Evolutionary conservation across 2,888 invertebrate genomes (phyloP).

Genomic region (Allolobophora icterica): DNA sequence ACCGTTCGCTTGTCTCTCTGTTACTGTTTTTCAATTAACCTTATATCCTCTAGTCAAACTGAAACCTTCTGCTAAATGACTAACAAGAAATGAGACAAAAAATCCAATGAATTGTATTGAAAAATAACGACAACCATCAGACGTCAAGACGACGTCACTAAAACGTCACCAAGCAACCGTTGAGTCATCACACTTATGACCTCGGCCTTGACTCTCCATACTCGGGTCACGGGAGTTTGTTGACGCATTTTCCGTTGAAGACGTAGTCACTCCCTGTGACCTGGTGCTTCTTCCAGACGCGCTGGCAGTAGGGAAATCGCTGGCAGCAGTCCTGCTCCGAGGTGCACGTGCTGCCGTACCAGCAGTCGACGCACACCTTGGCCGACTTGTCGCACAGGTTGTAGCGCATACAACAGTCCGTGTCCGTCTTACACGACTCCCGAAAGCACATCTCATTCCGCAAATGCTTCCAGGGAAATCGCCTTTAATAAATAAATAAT

Average conservation of each 20-base stretch:
- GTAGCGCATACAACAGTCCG: slow-evolving; percentile 57
- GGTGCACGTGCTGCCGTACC: slow-evolving; percentile 59
- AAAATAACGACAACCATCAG: background rate
- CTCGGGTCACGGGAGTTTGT: background rate
- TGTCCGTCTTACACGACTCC: slow-evolving; percentile 52
- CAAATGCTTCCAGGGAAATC: slow-evolving; percentile 57
- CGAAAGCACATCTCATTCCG: slow-evolving; percentile 55
- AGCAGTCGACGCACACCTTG: slow-evolving; percentile 59
- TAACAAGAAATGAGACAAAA: background rate
- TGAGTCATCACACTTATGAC: background rate
- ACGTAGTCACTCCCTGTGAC: background rate
- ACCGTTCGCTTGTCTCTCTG: background rate
- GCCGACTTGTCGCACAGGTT: slow-evolving; percentile 59
- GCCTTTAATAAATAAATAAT: slow-evolving; percentile 39
- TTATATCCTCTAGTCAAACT: background rate
- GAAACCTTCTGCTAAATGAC: background rate
- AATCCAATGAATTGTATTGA: slow-evolving; percentile 17
- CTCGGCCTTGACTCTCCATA: background rate
- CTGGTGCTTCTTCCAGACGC: slow-evolving; percentile 22
- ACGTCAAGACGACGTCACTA: background rate
- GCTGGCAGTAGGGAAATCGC: slow-evolving; percentile 55
- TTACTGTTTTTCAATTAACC: no score
- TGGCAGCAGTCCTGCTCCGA: slow-evolving; percentile 57
- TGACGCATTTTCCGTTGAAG: slow-evolving; percentile 19
- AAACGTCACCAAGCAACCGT: background rate